Conservation (phyloP, 2,797 vertebrate species). For the Thaleichthys pacificus region DNA sequence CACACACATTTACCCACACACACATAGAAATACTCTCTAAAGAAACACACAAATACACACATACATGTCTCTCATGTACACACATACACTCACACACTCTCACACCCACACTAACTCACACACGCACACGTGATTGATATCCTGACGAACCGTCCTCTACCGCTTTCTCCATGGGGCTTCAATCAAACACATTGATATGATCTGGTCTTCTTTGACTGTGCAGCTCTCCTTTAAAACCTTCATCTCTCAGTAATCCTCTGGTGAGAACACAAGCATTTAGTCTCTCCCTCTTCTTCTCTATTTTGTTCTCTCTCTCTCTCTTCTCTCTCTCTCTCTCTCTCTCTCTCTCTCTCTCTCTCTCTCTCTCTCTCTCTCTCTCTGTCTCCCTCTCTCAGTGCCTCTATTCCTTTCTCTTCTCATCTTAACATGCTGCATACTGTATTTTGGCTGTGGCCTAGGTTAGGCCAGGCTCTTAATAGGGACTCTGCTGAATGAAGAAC, state of each 20-base stretch:
- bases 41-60: conserved; percentile 30
- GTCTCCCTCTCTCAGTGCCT: neutral
- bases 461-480: conserved; percentile 66
- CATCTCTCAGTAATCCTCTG: conserved; percentile 57
- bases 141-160: conserved; percentile 58
- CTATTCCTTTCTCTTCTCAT: conserved; percentile 8
- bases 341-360: no score
- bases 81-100: conserved; percentile 24
- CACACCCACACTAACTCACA: no score
- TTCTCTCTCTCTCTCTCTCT: no score
- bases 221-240: conserved; percentile 56
- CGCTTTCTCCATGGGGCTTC: conserved; percentile 57
- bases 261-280: conserved; percentile 57
- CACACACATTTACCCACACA: conserved; percentile 21
- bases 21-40: conserved; percentile 11
- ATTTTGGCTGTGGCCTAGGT: conserved; percentile 61
- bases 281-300: conserved; percentile 1
- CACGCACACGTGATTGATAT: conserved; percentile 47
- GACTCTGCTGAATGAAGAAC: conserved; percentile 58
- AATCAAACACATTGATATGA: conserved; percentile 68
- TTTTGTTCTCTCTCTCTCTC: neutral
- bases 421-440: conserved; percentile 49
- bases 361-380: neutral
- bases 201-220: conserved; percentile 60
- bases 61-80: conserved; percentile 32